Percentiles rank a stretch among this genome's conserved stretches.
phyloP scores from a whole-genome alignment of 2,113 vertebrate genomes.

The Sander lucioperca region DNA sequence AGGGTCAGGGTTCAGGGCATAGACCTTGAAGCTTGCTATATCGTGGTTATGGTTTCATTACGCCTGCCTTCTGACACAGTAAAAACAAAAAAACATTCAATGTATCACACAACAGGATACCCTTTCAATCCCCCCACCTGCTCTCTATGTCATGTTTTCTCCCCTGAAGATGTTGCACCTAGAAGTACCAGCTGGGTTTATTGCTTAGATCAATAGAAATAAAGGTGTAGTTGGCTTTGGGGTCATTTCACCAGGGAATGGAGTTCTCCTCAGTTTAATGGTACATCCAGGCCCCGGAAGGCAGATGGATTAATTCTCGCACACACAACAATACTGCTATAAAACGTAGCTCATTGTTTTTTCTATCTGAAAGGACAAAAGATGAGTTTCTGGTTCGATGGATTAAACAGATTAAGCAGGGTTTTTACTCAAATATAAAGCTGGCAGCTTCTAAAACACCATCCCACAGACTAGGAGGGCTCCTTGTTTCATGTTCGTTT shows the following conservation, averaged over 20 bases:
- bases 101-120: conserved; percentile 10
- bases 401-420: conserved; percentile 62
- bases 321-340: conserved; percentile 36
- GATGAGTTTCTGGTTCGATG: conserved; percentile 62
- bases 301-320: conserved; percentile 59
- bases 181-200: conserved; percentile 42
- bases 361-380: conserved; percentile 37
- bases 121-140: background rate
- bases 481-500: background rate
- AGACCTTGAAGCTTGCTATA: too few relatives aligned
- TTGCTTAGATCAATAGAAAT: conserved; percentile 56
- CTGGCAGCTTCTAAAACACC: conserved; percentile 26
- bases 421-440: conserved; percentile 50
- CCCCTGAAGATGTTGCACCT: conserved; percentile 13
- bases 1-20: too few relatives aligned
- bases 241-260: conserved; percentile 54
- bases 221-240: conserved; percentile 32
- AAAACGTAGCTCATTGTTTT: conserved; percentile 60
- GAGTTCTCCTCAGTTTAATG: conserved; percentile 49
- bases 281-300: conserved; percentile 24
- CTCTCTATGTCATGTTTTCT: conserved; percentile 5
- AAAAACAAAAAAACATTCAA: background rate
- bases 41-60: too few relatives aligned
- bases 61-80: too few relatives aligned
- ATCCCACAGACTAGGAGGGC: background rate